phyloP scores from a whole-genome alignment of 2,888 invertebrate species.

The Acanthoscelides obtectus region DNA sequence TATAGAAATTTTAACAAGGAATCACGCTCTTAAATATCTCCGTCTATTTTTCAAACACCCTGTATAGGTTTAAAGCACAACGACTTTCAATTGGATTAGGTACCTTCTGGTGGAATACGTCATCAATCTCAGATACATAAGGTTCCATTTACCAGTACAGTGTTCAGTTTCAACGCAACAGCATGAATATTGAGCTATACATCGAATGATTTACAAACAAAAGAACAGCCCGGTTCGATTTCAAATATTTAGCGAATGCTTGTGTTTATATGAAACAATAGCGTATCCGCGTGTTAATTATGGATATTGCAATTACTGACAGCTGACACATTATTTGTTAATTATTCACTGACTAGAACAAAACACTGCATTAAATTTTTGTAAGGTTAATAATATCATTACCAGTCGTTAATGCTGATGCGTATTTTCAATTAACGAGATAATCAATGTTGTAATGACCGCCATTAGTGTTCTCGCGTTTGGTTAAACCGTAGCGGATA shows the following conservation, averaged over 20 bases:
- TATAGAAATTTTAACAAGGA: too few species aligned
- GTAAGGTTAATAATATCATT: not conserved
- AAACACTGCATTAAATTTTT: not conserved
- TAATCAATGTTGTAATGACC: not conserved
- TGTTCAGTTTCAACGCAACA: too few species aligned
- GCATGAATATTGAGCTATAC: not conserved
- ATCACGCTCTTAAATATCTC: too few species aligned
- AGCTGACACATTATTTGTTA: not conserved
- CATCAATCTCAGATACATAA: too few species aligned
- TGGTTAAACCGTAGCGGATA: not conserved
- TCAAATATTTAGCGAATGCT: constrained; percentile 2
- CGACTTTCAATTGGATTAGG: too few species aligned
- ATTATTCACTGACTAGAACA: not conserved
- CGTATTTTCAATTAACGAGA: not conserved
- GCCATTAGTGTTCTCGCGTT: not conserved
- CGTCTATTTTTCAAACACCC: too few species aligned
- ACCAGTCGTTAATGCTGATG: not conserved
- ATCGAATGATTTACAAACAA: not conserved
- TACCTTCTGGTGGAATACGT: too few species aligned
- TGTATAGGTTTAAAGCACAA: too few species aligned
- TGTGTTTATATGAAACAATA: not conserved
- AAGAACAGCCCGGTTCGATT: not conserved
- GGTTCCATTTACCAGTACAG: too few species aligned
- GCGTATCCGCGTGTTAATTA: not conserved
- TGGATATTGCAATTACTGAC: not conserved